Evolutionary conservation across 1,140 invertebrate species (phyloP), one percentile per base, ranked within the genome.

Genomic region (Drosophila novamexicana): DNA sequence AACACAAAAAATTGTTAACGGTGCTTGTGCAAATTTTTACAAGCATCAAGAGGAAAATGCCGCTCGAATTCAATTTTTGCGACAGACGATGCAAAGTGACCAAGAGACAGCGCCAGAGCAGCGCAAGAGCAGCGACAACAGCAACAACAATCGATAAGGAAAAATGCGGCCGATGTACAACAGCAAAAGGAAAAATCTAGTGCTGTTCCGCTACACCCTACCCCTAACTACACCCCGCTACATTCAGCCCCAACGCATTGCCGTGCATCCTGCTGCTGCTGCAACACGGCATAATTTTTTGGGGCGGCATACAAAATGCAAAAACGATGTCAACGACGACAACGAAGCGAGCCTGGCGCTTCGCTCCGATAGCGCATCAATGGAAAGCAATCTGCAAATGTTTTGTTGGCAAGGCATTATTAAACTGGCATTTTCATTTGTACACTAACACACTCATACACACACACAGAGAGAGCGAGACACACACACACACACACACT

Each of bases 341-440:
- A 40, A 42, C 8, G 42, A 36, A 16, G 47, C 37, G 50, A 52
- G 22, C 49, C 52, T 18, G 42, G 49, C 62, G 50, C 42, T 69
- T 18, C 58, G 66, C 59, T 62, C 63, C 45, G 75, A 50, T 54
- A 61, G 67, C 58, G 63, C 70, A 77, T 77, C 71, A 69, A 77
- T 77, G 74, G 77, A 84, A 84, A 84, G 81, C 81, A 84, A 84
- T 84, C 81, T 84, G 77, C 81, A 84, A 84, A 85, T 84, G 81
- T 78, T 84, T 84, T 84, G 81, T 84, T 81, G 58, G 77, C 81
- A 84, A 74, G 85, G 81, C 81, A 84, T 84, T 84, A 84, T 84
- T 85, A 85, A 84, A 84, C 82, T 85, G 81, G 81, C 82, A 84
- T 84, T 85, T 85, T 85, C 81, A 84, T 85, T 85, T 86, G 77